Evolutionary conservation across 2,113 vertebrate species (phyloP).

Genomic region (Caloenas nicobarica): DNA sequence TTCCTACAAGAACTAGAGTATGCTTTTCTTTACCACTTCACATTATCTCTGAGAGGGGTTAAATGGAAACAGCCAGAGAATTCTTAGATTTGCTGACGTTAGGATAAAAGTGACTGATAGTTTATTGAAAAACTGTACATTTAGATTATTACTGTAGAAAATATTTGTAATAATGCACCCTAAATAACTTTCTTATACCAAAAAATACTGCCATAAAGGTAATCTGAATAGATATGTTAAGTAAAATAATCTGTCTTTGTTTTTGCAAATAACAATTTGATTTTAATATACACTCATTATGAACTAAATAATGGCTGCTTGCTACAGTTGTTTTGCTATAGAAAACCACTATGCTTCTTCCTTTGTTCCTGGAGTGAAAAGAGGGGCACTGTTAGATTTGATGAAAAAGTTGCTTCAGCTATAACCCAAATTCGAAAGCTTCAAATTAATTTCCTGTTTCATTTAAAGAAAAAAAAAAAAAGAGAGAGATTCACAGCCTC

Average conservation of each 20-base stretch:
- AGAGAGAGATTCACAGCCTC: background rate
- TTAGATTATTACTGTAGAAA: background rate
- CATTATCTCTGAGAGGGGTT: background rate
- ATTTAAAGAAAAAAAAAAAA: background rate
- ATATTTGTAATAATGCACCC: background rate
- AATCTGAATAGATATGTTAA: background rate
- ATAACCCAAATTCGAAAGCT: background rate
- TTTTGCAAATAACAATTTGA: background rate
- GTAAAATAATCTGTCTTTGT: background rate
- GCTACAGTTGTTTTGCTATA: background rate
- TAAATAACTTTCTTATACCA: background rate
- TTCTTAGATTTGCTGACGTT: slow-evolving; percentile 1
- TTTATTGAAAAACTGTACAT: background rate
- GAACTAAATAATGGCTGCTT: background rate
- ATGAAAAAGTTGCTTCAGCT: background rate
- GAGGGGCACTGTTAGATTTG: background rate
- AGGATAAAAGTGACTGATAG: background rate
- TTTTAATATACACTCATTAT: background rate
- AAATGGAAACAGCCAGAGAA: background rate
- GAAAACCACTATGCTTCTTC: background rate
- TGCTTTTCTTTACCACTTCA: slow-evolving; percentile 23
- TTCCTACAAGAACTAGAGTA: background rate
- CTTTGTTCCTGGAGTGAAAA: background rate
- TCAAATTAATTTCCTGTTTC: background rate
- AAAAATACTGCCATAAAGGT: background rate